Base-by-base conservation (phyloP, 2,797 vertebrate genomes). In the Enteromius fasciolatus region DNA sequence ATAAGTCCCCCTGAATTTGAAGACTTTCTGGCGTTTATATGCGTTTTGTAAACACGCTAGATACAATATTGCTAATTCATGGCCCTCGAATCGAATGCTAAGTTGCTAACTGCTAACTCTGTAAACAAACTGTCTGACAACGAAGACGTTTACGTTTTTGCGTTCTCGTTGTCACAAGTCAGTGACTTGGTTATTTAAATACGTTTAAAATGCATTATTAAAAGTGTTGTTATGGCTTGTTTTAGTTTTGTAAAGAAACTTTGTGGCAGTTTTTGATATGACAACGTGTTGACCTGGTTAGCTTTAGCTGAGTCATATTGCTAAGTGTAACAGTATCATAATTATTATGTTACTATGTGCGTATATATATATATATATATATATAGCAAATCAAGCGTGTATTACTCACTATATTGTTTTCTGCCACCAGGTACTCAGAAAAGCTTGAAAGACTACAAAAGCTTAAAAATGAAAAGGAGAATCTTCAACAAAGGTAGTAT, bases 401-500 rank as follows among this genome's bases (percentile, higher is more conserved):
- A 1, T 28, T 44, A 28, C 41, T 77, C 39, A 4, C 12, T 14
- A 28, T 64, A n/a, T 66, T n/a, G n/a, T 54, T 36, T 44, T 61
- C 15, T 76, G 14, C 2, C 36, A 31, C 31, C 28, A 99, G 98
- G 88, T 99, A 96, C 91, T 88, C 87, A 17, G 98, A 99, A 41
- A 99, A 99, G 91, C 91, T 96, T 86, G 95, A 96, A 88, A 93
- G 95, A 39, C 94, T 99, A 88, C 95, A 92, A 88, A 94, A 88
- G 89, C 95, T 98, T 81, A 96, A 94, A 89, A 94, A 92, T 74
- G 96, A 97, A 73, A 97, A 97, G 88, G 94, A 96, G 86, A 93
- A 95, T 89, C 96, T 97, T 91, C 97, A 98, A 75, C 95, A 96
- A 76, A 95, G 97, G 98, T 98, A 93, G n/a, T 17, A 75, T 7